phyloP scores from a whole-genome alignment of 2,113 vertebrate species.

The Leptobrachium leishanense region DNA sequence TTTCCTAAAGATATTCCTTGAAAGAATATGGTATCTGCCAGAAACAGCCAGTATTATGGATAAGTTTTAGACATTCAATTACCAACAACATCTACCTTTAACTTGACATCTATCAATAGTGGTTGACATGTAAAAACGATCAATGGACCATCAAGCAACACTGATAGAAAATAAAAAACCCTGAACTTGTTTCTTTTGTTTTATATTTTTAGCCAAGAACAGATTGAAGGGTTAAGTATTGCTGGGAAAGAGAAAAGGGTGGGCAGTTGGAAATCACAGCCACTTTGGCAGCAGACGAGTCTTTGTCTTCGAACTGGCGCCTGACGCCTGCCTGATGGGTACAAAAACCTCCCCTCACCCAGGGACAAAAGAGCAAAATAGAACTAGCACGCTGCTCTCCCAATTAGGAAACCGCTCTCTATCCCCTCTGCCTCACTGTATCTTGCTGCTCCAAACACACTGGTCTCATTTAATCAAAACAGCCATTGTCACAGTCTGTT shows the following conservation, averaged over 20 bases:
- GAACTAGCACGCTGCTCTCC: constrained; percentile 59
- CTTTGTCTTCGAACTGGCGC: constrained; percentile 74
- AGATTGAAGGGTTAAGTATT: constrained; percentile 61
- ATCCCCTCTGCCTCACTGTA: constrained; percentile 47
- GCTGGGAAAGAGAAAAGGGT: constrained; percentile 55
- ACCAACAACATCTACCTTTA: too few species aligned
- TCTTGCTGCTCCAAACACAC: constrained; percentile 62
- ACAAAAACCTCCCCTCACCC: constrained; percentile 66
- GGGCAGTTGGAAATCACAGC: constrained; percentile 62
- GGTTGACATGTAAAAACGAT: too few species aligned
- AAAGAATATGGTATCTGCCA: too few species aligned
- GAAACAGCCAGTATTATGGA: too few species aligned
- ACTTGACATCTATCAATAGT: too few species aligned
- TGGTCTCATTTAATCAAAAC: constrained; percentile 66
- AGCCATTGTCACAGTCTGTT: constrained; percentile 70
- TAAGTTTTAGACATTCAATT: too few species aligned
- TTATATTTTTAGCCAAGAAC: too few species aligned
- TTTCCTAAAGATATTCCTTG: too few species aligned
- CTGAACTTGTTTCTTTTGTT: too few species aligned
- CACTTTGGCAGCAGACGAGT: constrained; percentile 74
- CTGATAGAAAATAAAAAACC: too few species aligned
- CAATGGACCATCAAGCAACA: too few species aligned
- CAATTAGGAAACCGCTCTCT: constrained; percentile 65
- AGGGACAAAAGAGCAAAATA: constrained; percentile 54
- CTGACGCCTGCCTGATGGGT: constrained; percentile 77